These are phyloP conservation scores for Cecidostiba fungosa DNA, from an alignment of 2,888 invertebrate genomes.

Conservation along the genomic window DNA sequence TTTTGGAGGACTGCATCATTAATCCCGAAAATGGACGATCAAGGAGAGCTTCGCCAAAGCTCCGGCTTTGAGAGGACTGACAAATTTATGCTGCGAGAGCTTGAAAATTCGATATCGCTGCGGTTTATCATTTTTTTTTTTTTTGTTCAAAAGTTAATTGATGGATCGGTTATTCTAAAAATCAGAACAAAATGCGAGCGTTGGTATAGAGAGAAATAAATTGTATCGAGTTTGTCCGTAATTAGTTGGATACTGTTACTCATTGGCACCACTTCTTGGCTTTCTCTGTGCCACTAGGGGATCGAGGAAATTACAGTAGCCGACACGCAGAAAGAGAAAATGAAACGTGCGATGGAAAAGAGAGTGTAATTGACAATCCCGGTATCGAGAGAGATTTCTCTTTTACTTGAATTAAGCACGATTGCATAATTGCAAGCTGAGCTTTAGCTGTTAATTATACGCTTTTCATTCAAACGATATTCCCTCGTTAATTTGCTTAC, in stretches of 20 bases:
- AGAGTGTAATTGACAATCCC: constrained; percentile 44
- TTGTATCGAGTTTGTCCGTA: constrained; percentile 26
- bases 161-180: background rate
- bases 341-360: constrained; percentile 28
- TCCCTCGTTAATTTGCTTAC: background rate
- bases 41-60: background rate
- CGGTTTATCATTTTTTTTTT: background rate
- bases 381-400: background rate
- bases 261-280: constrained; percentile 14
- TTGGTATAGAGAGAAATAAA: constrained; percentile 32
- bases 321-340: constrained; percentile 7
- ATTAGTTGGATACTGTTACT: constrained; percentile 45
- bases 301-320: constrained; percentile 34
- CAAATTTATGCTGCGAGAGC: constrained; percentile 66
- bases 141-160: background rate
- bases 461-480: background rate
- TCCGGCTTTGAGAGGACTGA: background rate
- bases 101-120: background rate
- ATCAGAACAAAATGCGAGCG: background rate
- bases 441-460: background rate
- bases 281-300: background rate
- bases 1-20: constrained; percentile 40
- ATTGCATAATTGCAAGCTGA: background rate
- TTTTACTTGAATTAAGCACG: background rate
- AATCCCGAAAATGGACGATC: constrained; percentile 37